Percentiles rank a stretch among this genome's conserved stretches.
phyloP scores from a whole-genome alignment of 1,140 invertebrate species.

The Pectinophora gossypiella region DNA sequence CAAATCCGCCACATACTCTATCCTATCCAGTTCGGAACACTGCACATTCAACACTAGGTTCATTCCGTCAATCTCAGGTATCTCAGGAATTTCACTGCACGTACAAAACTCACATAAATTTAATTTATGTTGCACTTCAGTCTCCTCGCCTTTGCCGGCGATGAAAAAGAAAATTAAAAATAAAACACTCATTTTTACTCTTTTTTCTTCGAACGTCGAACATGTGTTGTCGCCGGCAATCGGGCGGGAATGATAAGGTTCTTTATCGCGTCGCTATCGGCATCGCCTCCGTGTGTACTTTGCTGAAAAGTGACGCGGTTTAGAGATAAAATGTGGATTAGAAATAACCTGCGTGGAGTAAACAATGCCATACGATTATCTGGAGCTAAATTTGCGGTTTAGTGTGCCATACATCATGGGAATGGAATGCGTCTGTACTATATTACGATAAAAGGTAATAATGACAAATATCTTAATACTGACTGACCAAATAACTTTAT shows the following conservation, averaged over 20 bases:
- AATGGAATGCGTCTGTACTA: no score
- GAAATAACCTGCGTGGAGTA: slow-evolving; percentile 1
- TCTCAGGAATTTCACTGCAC: slow-evolving; percentile 69
- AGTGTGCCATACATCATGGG: no score
- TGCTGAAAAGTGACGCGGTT: slow-evolving; percentile 44
- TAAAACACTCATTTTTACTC: slow-evolving; percentile 50
- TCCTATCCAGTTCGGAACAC: slow-evolving; percentile 57
- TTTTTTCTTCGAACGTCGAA: no score
- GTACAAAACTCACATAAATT: slow-evolving; percentile 58
- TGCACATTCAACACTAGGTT: slow-evolving; percentile 63
- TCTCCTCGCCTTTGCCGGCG: slow-evolving; percentile 26
- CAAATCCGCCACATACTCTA: slow-evolving; percentile 52
- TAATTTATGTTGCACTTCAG: slow-evolving; percentile 30
- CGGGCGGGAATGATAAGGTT: slow-evolving; percentile 67
- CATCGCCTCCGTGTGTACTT: slow-evolving; percentile 45
- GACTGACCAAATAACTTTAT: no score
- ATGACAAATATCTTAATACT: no score
- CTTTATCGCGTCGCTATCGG: slow-evolving; percentile 57
- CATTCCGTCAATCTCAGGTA: slow-evolving; percentile 50
- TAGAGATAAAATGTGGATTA: neutral
- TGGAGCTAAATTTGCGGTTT: no score
- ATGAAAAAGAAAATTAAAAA: slow-evolving; percentile 50
- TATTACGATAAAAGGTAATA: no score
- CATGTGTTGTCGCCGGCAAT: no score
- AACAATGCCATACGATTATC: neutral